phyloP scores from a whole-genome alignment of 2,113 vertebrate genomes.

The Tupaia chinensis region DNA sequence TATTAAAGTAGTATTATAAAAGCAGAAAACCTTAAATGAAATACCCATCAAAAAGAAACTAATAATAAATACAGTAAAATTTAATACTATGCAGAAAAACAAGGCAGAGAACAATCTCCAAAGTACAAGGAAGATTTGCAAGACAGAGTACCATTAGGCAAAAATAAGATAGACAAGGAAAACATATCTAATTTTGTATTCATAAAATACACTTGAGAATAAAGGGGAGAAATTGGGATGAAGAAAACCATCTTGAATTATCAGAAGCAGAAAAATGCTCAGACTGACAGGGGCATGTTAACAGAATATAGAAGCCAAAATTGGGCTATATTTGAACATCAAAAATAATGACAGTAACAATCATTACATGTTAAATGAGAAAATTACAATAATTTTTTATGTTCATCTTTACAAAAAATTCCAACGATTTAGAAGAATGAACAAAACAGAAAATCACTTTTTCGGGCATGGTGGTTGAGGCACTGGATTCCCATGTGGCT shows the following conservation, averaged over 20 bases:
- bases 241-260: not conserved
- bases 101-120: not conserved
- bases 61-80: not conserved
- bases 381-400: not conserved
- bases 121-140: not conserved
- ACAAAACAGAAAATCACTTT: not conserved
- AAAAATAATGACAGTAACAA: not conserved
- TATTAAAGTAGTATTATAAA: not conserved
- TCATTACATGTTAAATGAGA: not conserved
- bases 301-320: not conserved
- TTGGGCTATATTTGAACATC: not conserved
- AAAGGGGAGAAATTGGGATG: not conserved
- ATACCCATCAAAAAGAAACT: not conserved
- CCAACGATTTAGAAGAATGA: not conserved
- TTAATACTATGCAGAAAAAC: not conserved
- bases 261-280: not conserved
- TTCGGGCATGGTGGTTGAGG: not conserved
- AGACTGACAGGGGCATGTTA: not conserved
- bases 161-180: slow-evolving; percentile 3
- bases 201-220: not conserved
- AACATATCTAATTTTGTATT: not conserved
- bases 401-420: not conserved
- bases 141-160: not conserved
- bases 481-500: too few relatives aligned
- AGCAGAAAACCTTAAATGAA: not conserved